Conservation (phyloP, 2,113 vertebrate species). For the Hippocampus zosterae region DNA sequence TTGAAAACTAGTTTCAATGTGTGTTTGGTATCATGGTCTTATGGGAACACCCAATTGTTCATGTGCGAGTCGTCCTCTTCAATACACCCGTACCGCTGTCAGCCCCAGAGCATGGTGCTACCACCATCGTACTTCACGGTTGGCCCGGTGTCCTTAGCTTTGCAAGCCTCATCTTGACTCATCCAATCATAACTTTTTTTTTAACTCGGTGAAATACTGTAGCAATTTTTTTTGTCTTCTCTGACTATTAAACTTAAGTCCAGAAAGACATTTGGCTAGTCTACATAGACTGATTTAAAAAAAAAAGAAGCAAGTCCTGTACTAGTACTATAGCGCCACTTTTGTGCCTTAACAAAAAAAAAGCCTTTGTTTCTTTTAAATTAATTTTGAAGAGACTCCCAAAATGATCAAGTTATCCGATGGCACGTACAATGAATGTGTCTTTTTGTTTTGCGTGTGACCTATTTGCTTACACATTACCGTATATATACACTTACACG, state of each 20-base stretch:
- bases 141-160: background rate
- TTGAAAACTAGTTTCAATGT: background rate
- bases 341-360: no score
- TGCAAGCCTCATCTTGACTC: background rate
- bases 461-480: background rate
- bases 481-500: background rate
- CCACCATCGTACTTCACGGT: background rate
- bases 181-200: no score
- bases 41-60: background rate
- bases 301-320: no score
- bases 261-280: no score
- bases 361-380: no score
- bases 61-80: background rate
- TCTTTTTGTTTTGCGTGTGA: background rate
- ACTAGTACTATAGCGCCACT: no score
- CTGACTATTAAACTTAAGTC: no score
- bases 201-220: no score
- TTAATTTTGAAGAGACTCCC: background rate
- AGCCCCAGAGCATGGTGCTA: background rate
- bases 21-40: background rate
- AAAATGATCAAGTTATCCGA: background rate
- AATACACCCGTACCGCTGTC: background rate
- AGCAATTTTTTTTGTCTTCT: no score
- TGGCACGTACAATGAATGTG: background rate
- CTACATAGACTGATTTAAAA: no score